Conservation (phyloP, 2,888 invertebrate species). For the Synergus japonicus region DNA sequence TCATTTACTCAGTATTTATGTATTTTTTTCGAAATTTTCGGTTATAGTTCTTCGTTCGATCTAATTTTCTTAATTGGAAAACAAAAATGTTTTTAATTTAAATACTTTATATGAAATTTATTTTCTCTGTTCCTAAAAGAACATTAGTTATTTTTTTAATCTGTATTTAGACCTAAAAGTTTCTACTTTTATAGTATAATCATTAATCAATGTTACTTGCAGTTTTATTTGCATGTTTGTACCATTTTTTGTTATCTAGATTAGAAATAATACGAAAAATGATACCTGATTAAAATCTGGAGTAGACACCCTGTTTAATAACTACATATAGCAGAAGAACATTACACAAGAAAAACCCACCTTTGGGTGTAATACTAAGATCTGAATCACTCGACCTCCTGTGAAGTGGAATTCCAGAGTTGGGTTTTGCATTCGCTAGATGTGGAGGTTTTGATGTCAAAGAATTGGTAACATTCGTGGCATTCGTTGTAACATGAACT, state of each 20-base stretch:
- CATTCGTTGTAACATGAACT: slow-evolving; percentile 51
- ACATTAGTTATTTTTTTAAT: not conserved
- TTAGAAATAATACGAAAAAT: too few relatives aligned
- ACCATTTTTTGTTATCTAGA: too few relatives aligned
- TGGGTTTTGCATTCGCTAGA: slow-evolving; percentile 43
- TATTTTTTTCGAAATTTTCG: too few relatives aligned
- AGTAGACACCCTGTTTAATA: not conserved
- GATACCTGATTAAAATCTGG: too few relatives aligned
- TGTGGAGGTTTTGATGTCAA: slow-evolving; percentile 44
- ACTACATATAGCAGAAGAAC: not conserved
- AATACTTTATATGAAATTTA: not conserved
- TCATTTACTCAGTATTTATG: too few relatives aligned
- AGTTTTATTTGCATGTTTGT: too few relatives aligned
- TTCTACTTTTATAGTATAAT: too few relatives aligned
- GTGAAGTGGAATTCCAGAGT: slow-evolving; percentile 78
- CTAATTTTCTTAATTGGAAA: too few relatives aligned
- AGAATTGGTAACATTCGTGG: slow-evolving; percentile 60
- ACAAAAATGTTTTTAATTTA: not conserved
- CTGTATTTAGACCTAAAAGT: too few relatives aligned
- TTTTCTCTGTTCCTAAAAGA: not conserved
- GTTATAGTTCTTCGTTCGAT: too few relatives aligned
- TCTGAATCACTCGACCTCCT: slow-evolving; percentile 96
- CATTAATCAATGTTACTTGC: too few relatives aligned
- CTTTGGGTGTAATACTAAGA: slow-evolving; percentile 94
- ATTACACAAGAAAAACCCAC: slow-evolving; percentile 78